phyloP scores from a whole-genome alignment of 2,888 invertebrate species.

The Hydroisotoma schaefferi region DNA sequence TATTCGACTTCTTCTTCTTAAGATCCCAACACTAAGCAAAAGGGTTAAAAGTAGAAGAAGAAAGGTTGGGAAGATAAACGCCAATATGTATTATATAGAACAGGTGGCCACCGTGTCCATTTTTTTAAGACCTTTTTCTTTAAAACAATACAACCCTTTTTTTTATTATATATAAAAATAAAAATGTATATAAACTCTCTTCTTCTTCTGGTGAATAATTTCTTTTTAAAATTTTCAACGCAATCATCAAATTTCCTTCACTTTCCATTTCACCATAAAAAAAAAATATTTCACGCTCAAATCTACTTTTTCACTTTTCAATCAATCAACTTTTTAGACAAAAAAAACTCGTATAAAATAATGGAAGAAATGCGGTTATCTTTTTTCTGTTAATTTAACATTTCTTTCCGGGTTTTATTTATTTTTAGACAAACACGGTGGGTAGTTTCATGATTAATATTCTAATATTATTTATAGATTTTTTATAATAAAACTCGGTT shows the following conservation, averaged over 20 bases:
- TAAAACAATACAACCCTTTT: conserved; percentile 11
- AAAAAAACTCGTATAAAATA: too few relatives aligned
- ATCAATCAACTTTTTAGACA: neutral
- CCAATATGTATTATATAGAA: conserved; percentile 2
- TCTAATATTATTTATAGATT: too few relatives aligned
- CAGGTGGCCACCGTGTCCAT: conserved; percentile 11
- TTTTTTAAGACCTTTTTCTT: conserved; percentile 1
- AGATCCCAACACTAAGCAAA: too few relatives aligned
- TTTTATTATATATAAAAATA: neutral
- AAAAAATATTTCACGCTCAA: conserved; percentile 1
- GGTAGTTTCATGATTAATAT: too few relatives aligned
- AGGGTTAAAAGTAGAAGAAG: too few relatives aligned
- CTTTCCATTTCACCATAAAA: conserved; percentile 5
- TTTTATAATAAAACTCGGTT: too few relatives aligned
- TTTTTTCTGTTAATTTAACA: too few relatives aligned
- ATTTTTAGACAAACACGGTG: too few relatives aligned
- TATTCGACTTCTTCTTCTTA: too few relatives aligned
- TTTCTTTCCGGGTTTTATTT: too few relatives aligned
- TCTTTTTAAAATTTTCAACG: neutral
- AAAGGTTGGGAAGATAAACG: neutral
- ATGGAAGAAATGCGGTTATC: too few relatives aligned
- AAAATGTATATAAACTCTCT: neutral
- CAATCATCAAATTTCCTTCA: neutral
- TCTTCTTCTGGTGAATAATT: neutral
- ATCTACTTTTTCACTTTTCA: neutral